Evolutionary conservation across 2,888 invertebrate species (phyloP), one percentile per base, ranked within the genome.

Genomic region (Orchesella flavescens): DNA sequence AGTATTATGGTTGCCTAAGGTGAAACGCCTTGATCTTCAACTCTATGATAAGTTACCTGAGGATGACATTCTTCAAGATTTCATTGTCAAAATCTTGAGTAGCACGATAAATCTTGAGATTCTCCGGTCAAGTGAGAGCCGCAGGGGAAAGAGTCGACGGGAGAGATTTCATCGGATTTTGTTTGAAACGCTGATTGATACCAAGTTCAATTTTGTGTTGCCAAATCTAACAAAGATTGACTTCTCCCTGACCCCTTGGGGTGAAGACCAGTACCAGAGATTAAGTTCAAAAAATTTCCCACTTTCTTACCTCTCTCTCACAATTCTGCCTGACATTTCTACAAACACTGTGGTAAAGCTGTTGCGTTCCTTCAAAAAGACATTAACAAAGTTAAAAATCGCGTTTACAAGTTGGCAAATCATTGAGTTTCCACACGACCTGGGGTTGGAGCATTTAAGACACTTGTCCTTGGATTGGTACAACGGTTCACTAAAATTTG

Each of bases 391-490:
- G 23, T 71, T 85, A 57, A 85, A 84, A 74, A 73, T 85, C 15
- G 81, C 85, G 34, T 85, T 84, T 75, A 82, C 85, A n/a, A 78
- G 74, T 49, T 85, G 85, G 85, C 75, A 84, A 71, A 73, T 75
- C 12, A 78, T 75, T 43, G 84, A 81, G 59, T 85, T 85, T n/a
- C 85, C 85, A 10, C 63, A 57, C 34, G 77, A 81, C 46, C 55
- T 85, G 15, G 69, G 73, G 10, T 63, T 84, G 17, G 69, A 78
- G 7, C 53, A 59, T 17, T 24, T 85, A 0, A 23, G 82, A 53
- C 82, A 85, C 46, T 24, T 85, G 4, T 84, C 81, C 12, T 65
- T 85, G 23, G 85, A 85, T 65, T 85, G 85, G 85, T 85, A 75
- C 59, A 85, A 84, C 68, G 85, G 85, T 13, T 85, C 85, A 21